Evolutionary conservation across 2,113 vertebrate genomes (phyloP).

Genomic region (Tachuris rubrigastra): DNA sequence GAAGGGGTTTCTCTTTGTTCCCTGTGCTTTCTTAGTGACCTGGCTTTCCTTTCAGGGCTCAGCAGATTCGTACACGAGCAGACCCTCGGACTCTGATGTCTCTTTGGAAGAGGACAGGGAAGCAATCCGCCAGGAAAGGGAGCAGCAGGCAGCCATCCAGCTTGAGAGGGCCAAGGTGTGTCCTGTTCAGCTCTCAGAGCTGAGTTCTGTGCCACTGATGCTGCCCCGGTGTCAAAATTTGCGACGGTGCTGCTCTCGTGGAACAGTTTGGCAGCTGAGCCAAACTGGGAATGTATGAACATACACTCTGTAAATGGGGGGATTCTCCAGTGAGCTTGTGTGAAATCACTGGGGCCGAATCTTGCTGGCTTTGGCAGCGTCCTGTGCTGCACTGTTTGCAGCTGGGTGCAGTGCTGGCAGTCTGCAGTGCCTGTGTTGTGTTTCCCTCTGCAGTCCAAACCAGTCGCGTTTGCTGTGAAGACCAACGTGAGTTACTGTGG

Average conservation of each 20-base stretch:
- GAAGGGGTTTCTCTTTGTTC: neutral
- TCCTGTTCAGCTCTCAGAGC: neutral
- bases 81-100: slow-evolving; percentile 98
- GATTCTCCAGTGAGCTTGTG: neutral
- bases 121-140: slow-evolving; percentile 90
- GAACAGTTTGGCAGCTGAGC: neutral
- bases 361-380: neutral
- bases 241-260: neutral
- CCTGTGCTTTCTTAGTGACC: neutral
- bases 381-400: neutral
- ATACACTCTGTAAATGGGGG: neutral
- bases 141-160: slow-evolving; percentile 93
- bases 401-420: neutral
- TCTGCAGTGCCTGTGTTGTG: neutral
- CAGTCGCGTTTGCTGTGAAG: slow-evolving; percentile 94
- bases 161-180: slow-evolving; percentile 95
- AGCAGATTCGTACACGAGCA: slow-evolving; percentile 98
- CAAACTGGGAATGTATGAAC: neutral
- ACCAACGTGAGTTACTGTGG: slow-evolving; percentile 97
- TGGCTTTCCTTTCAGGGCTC: slow-evolving; percentile 83
- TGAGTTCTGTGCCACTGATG: accelerated
- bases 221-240: neutral
- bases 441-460: slow-evolving; percentile 83
- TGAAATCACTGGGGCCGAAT: neutral
- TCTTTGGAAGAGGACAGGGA: slow-evolving; percentile 97